Evolutionary conservation across 2,113 vertebrate genomes (phyloP), one percentile per base, ranked within the genome.

Genomic region (Ardeotis arabs): DNA sequence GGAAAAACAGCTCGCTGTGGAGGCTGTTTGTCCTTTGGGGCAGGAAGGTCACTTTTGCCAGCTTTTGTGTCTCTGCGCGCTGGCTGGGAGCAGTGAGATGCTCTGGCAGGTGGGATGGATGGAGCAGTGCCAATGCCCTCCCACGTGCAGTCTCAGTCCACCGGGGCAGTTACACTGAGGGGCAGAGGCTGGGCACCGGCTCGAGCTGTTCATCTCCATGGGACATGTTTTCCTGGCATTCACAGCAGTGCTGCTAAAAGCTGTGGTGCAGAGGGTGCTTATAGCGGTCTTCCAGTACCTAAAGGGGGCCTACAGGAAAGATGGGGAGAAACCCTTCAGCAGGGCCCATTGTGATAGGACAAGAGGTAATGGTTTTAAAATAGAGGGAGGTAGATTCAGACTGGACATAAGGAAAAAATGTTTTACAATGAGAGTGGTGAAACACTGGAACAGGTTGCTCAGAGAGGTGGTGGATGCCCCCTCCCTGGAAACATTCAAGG

Each of bases 1-100:
- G 52, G 41, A 77, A 73, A 90, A 95, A 6, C 8, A 64, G 80
- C 60, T 89, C 8, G 2, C 23, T 53, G 35, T n/a, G 45, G 39
- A 79, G 58, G 49, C 27, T 53, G 6, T 52, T 67, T 64, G 28
- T 45, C 58, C 69, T 84, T 44, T 82, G 76, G 69, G 69, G 66
- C 45, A 89, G 33, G 47, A 93, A 56, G 84, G 49, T 87, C 62
- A 33, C 66, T 93, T 81, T 47, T 60, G 15, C 73, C 80, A 78
- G 41, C 21, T 72, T 87, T 59, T 3, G 1, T 22, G 33, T 88
- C 47, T 56, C 75, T 79, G 0, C 0, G 4, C 0, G 1, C 47
- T 33, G 66, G 12, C 69, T 78, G 64, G 66, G 29, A 67, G 49
- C 82, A 76, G 53, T 2, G 58, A 79, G 70, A 62, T 60, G n/a